Evolutionary conservation across 1,140 invertebrate genomes (phyloP).

Genomic region (Pachypeltis micranthus): DNA sequence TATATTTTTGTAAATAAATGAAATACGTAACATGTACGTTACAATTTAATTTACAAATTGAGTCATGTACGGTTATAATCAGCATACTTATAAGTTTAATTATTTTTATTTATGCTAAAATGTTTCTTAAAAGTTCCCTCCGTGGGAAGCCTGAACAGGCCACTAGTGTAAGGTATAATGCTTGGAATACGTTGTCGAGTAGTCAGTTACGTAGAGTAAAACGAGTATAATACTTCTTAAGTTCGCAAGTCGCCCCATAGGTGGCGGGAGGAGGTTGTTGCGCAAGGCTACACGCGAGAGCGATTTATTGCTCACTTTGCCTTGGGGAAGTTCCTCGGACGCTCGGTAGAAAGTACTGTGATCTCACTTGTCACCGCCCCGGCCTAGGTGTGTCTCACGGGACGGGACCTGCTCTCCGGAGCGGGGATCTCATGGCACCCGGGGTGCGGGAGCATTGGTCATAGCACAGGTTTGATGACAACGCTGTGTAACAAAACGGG

Average conservation of each 20-base stretch:
- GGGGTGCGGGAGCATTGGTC: not conserved
- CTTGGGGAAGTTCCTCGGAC: constrained; percentile 9
- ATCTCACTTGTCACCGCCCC: not conserved
- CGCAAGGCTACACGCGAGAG: constrained; percentile 5
- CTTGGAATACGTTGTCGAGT: no score
- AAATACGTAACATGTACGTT: no score
- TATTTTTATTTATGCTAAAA: no score
- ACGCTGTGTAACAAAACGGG: not conserved
- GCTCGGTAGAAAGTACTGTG: not conserved
- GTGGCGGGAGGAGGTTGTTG: constrained; percentile 9
- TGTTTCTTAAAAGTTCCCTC: no score
- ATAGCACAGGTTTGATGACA: not conserved
- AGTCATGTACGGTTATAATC: no score
- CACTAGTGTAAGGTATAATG: no score
- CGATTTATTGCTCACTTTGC: constrained; percentile 1
- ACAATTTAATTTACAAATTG: no score
- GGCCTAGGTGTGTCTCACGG: not conserved
- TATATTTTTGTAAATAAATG: no score
- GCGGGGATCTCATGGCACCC: not conserved
- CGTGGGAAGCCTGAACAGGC: no score
- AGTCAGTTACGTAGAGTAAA: no score
- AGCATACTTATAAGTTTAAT: no score
- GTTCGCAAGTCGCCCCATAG: not conserved
- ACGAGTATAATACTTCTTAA: no score
- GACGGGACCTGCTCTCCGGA: not conserved